Conservation (phyloP, 2,797 vertebrate species). For the Enteromius fasciolatus region DNA sequence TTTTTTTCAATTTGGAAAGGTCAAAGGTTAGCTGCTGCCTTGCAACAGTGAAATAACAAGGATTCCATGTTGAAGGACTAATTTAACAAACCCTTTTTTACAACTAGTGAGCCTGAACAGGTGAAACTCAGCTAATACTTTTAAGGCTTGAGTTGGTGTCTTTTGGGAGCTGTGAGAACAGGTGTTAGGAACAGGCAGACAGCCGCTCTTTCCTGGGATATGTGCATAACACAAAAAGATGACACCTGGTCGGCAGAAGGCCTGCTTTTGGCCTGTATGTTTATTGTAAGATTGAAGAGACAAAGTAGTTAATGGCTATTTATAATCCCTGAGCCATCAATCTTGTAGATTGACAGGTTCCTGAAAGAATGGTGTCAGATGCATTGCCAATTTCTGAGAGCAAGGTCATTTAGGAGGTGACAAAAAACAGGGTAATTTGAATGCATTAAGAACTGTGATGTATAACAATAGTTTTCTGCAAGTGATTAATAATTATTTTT, state of each 20-base stretch:
- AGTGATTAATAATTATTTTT: not conserved
- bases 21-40: not conserved
- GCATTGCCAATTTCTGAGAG: not conserved
- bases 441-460: not conserved
- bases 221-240: conserved; percentile 46
- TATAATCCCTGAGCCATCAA: conserved; percentile 35
- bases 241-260: conserved; percentile 49
- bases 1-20: conserved; percentile 6
- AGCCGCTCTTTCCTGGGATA: conserved; percentile 47
- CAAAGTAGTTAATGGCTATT: conserved; percentile 50
- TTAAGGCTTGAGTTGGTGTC: conserved; percentile 52
- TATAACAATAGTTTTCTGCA: not conserved
- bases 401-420: not conserved
- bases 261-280: conserved; percentile 26
- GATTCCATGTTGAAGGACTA: conserved; percentile 58
- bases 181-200: conserved; percentile 56
- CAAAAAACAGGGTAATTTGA: not conserved
- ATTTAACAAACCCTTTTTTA: conserved; percentile 25
- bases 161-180: conserved; percentile 59
- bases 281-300: conserved; percentile 29
- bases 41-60: conserved; percentile 46
- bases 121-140: conserved; percentile 59
- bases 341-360: not conserved
- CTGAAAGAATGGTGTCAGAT: conserved; percentile 26
- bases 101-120: conserved; percentile 62